These are phyloP conservation scores for Phataginus tetradactyla DNA, from an alignment of 2,797 vertebrate genomes.

Conservation along the genomic window DNA sequence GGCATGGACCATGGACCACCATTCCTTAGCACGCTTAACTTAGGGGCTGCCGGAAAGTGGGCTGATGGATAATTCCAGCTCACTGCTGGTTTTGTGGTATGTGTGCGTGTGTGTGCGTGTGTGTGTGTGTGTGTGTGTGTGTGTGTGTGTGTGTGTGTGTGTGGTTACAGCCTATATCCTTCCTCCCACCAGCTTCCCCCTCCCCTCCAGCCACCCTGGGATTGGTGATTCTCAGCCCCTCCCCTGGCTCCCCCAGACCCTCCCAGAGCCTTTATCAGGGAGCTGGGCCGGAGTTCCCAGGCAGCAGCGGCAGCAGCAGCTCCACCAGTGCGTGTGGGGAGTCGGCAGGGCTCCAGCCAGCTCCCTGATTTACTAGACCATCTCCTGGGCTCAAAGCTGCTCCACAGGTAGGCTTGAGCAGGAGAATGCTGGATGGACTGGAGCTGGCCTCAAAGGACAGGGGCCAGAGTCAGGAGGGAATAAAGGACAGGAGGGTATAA, in stretches of 20 bases:
- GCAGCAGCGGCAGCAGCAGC: neutral
- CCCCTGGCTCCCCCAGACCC: slow-evolving; percentile 75
- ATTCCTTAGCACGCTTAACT: neutral
- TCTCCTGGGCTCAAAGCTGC: slow-evolving; percentile 13
- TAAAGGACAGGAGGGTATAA: neutral
- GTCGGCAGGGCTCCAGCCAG: neutral
- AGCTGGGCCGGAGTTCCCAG: slow-evolving; percentile 56
- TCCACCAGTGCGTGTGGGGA: neutral
- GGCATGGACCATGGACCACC: neutral
- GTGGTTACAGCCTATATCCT: slow-evolving; percentile 22
- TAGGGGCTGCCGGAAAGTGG: neutral
- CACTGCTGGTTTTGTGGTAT: neutral
- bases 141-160: neutral
- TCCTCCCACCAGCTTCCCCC: neutral
- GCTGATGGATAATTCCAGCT: slow-evolving; percentile 3
- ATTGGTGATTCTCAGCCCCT: slow-evolving; percentile 80
- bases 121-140: neutral
- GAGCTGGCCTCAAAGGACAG: neutral
- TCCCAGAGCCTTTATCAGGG: slow-evolving; percentile 78
- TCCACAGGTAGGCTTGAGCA: slow-evolving; percentile 71
- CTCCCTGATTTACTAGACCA: neutral
- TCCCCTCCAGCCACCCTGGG: slow-evolving; percentile 72
- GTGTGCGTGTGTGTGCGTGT: neutral
- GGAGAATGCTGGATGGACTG: neutral
- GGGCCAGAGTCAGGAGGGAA: neutral